Percentiles rank a stretch among this genome's conserved stretches.
Evolutionary conservation across 2,888 invertebrate species (phyloP).

Genomic region (Lasiommata megera): DNA sequence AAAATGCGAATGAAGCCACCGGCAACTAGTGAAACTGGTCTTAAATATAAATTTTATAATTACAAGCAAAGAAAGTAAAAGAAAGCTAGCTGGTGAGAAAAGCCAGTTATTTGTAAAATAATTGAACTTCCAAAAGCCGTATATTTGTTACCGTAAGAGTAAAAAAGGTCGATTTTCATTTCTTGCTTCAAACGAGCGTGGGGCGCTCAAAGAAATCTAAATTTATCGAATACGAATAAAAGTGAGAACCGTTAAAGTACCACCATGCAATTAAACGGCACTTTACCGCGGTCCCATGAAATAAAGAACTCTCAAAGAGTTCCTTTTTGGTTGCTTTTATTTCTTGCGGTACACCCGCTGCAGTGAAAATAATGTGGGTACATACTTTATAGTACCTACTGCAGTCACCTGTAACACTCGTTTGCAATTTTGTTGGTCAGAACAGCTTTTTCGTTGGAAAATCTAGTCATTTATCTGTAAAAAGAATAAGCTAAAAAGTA

Average conservation of each 20-base stretch:
- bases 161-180: slow-evolving; percentile 10
- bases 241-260: slow-evolving; percentile 61
- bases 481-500: too few relatives aligned
- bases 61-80: too few relatives aligned
- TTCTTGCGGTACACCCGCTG: slow-evolving; percentile 52
- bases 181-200: slow-evolving; percentile 6
- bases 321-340: slow-evolving; percentile 64
- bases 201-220: slow-evolving; percentile 42
- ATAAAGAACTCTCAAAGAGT: slow-evolving; percentile 74
- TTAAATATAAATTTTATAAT: too few relatives aligned
- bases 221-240: slow-evolving; percentile 69
- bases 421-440: slow-evolving; percentile 47
- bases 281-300: slow-evolving; percentile 73
- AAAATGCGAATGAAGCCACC: too few relatives aligned
- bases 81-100: too few relatives aligned
- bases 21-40: too few relatives aligned
- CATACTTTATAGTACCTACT: slow-evolving; percentile 43
- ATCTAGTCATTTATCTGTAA: too few relatives aligned
- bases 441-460: too few relatives aligned
- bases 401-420: slow-evolving; percentile 46
- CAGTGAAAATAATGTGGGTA: slow-evolving; percentile 59
- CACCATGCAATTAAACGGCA: slow-evolving; percentile 75
- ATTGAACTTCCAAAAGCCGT: neutral
- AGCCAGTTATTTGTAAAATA: too few relatives aligned
- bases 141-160: neutral